These are phyloP conservation scores for Doris montereyensis DNA, from an alignment of 2,888 invertebrate species.

Conservation along the genomic window DNA sequence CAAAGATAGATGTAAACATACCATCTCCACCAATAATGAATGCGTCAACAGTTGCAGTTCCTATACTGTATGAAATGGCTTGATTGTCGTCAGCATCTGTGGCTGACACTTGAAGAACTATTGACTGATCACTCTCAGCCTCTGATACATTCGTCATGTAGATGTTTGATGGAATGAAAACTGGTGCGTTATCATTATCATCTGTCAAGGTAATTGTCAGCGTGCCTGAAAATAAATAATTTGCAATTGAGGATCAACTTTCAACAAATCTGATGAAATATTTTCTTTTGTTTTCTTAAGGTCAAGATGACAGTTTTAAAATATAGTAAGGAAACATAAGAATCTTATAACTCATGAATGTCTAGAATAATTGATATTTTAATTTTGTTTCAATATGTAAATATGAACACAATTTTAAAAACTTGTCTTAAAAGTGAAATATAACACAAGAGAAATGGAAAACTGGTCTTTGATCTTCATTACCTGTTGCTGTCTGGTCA, in stretches of 20 bases:
- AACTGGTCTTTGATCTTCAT: not conserved
- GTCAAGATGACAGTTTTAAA: no score
- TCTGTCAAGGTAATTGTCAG: slow-evolving; percentile 57
- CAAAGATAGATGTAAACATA: no score
- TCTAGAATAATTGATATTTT: no score
- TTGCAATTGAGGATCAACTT: no score
- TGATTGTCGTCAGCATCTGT: slow-evolving; percentile 59
- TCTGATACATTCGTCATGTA: slow-evolving; percentile 58
- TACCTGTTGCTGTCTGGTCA: slow-evolving; percentile 50
- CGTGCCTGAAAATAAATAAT: slow-evolving; percentile 57
- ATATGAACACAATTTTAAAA: no score
- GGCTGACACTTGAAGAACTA: slow-evolving; percentile 58
- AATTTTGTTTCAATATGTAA: no score
- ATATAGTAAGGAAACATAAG: not conserved
- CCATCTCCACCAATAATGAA: slow-evolving; percentile 33
- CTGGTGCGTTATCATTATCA: slow-evolving; percentile 64
- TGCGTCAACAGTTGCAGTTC: slow-evolving; percentile 20
- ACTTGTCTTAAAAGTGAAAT: no score
- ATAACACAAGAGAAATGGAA: no score
- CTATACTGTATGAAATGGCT: slow-evolving; percentile 49
- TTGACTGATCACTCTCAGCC: slow-evolving; percentile 50
- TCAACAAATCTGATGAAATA: no score
- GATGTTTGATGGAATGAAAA: slow-evolving; percentile 51
- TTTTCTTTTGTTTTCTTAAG: no score
- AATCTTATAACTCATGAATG: not conserved